A percentile compares a stretch with the other conserved stretches of the same genome.
Evolutionary conservation across 92 coral and sea anemone species (phyloP).

Genomic region (Siderastrea radians): DNA sequence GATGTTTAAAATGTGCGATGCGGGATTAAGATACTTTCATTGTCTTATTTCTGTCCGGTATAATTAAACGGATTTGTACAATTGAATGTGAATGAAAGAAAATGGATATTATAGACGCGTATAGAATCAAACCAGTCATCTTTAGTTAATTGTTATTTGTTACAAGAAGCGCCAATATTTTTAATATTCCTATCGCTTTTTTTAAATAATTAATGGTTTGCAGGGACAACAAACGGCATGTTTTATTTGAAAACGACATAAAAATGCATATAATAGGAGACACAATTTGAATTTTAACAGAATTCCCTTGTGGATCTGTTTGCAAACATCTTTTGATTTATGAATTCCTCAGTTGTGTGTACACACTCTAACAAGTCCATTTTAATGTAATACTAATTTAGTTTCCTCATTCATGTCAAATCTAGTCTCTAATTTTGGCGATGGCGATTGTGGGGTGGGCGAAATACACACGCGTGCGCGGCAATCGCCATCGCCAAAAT

Average conservation of each 20-base stretch:
- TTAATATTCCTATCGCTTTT: slow-evolving; percentile 1
- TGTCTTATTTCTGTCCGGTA: slow-evolving; percentile 5
- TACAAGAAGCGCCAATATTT: slow-evolving; percentile 24
- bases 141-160: background rate
- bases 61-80: slow-evolving; percentile 21
- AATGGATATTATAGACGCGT: background rate
- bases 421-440: too few relatives aligned
- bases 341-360: background rate
- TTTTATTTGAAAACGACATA: background rate
- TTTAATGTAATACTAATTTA: background rate
- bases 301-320: background rate
- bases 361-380: background rate
- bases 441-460: too few relatives aligned
- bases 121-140: background rate
- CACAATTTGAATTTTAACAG: background rate
- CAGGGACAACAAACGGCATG: background rate
- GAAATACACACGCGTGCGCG: too few relatives aligned
- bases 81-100: background rate
- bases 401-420: background rate
- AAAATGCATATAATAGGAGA: background rate
- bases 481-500: too few relatives aligned
- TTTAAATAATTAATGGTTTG: background rate
- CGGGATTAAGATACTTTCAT: slow-evolving; percentile 12
- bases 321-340: background rate
- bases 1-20: background rate